Evolutionary conservation across 2,113 vertebrate genomes (phyloP).

Genomic region (Prunella fulvescens): DNA sequence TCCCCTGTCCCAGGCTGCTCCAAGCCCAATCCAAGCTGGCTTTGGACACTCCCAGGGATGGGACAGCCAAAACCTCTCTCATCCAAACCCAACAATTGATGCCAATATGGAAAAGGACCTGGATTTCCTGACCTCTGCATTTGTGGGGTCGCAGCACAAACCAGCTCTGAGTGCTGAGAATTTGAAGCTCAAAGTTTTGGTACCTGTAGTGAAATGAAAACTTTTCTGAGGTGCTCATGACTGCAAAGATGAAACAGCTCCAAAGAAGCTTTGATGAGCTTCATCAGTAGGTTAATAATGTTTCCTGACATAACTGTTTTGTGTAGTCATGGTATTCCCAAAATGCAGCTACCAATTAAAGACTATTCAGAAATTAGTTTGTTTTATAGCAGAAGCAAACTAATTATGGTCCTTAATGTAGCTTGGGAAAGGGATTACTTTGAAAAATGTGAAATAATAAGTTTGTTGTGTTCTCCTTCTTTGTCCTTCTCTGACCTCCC

Average conservation of each 20-base stretch:
- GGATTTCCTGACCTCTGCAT: not conserved
- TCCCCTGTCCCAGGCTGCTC: not conserved
- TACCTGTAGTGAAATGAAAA: not conserved
- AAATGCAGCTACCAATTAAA: not conserved
- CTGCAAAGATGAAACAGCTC: not conserved
- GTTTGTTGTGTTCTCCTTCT: conserved; percentile 9
- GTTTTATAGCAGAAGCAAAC: conserved; percentile 16
- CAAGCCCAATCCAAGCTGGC: not conserved
- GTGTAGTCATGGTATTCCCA: not conserved
- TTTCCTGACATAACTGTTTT: not conserved
- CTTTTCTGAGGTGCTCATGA: not conserved
- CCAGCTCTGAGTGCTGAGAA: not conserved
- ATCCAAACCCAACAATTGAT: not conserved
- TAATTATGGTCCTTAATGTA: not conserved
- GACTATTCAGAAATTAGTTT: not conserved
- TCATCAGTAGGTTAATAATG: not conserved
- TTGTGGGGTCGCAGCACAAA: not conserved
- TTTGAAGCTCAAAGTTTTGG: not conserved
- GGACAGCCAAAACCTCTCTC: not conserved
- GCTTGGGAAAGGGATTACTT: not conserved
- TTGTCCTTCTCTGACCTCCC: conserved; percentile 2
- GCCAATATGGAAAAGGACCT: not conserved
- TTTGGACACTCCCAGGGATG: not conserved
- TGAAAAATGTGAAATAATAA: not conserved
- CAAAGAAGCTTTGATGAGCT: not conserved